phyloP scores from a whole-genome alignment of 2,888 invertebrate genomes.

The Parnassius glacialis region DNA sequence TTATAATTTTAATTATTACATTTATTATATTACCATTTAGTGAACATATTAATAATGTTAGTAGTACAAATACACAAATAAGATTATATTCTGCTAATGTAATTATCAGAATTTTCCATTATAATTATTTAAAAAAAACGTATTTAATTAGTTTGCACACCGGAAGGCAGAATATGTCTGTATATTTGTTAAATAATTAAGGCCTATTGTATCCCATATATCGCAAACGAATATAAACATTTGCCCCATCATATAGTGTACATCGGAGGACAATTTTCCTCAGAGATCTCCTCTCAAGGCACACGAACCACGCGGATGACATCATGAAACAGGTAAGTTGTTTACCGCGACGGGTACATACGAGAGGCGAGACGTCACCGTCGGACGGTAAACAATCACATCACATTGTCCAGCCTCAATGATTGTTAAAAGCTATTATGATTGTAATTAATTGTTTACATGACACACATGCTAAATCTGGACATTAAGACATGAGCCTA shows the following conservation, averaged over 20 bases:
- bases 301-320: slow-evolving; percentile 8
- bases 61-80: too few species aligned
- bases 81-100: too few species aligned
- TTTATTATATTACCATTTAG: too few species aligned
- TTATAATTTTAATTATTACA: too few species aligned
- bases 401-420: not conserved
- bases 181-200: too few species aligned
- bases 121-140: too few species aligned
- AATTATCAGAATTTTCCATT: too few species aligned
- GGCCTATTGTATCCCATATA: too few species aligned
- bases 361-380: not conserved
- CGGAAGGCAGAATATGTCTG: too few species aligned
- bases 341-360: slow-evolving; percentile 1
- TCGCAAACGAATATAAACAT: too few species aligned
- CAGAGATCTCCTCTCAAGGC: slow-evolving; percentile 7
- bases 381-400: slow-evolving; percentile 1
- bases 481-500: not conserved
- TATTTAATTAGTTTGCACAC: too few species aligned
- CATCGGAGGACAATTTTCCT: slow-evolving; percentile 14
- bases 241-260: not conserved
- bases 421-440: not conserved
- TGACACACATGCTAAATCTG: slow-evolving; percentile 5
- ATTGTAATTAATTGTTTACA: not conserved
- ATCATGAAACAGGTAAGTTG: slow-evolving; percentile 7
- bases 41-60: too few species aligned